Evolutionary conservation across 2,888 invertebrate species (phyloP).

Genomic region (Galeopsomyia nigrocyanea): DNA sequence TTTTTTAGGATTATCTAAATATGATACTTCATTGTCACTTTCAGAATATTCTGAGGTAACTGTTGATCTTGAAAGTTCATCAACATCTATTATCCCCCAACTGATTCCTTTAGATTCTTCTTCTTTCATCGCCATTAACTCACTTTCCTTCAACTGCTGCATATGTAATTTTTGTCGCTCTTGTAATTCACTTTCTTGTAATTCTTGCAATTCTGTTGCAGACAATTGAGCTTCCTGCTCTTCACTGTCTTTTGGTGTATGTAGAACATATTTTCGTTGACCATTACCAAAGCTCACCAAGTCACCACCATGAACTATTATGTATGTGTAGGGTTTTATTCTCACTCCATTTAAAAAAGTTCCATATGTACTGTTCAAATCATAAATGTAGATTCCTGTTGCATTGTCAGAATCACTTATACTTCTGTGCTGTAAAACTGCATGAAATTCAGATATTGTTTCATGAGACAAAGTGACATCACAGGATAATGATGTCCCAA

Average conservation of each 20-base stretch:
- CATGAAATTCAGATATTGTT: slow-evolving; percentile 92
- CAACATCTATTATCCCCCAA: slow-evolving; percentile 97
- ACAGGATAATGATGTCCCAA: slow-evolving; percentile 86
- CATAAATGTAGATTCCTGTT: slow-evolving; percentile 91
- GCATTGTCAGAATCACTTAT: slow-evolving; percentile 70
- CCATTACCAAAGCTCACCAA: slow-evolving; percentile 94
- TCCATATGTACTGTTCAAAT: slow-evolving; percentile 94
- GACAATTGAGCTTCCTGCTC: slow-evolving; percentile 88
- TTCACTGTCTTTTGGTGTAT: slow-evolving; percentile 88
- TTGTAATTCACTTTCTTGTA: slow-evolving; percentile 59
- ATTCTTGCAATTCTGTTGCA: slow-evolving; percentile 79
- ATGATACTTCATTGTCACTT: slow-evolving; percentile 88
- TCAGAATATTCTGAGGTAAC: slow-evolving; percentile 85
- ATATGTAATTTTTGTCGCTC: slow-evolving; percentile 66
- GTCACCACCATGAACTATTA: slow-evolving; percentile 87
- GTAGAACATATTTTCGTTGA: slow-evolving; percentile 82
- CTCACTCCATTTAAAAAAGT: slow-evolving; percentile 90
- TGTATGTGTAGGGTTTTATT: slow-evolving; percentile 81
- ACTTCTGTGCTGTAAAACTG: slow-evolving; percentile 88
- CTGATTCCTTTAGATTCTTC: slow-evolving; percentile 76
- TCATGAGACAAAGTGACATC: slow-evolving; percentile 92
- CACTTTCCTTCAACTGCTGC: slow-evolving; percentile 70
- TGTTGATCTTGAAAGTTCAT: slow-evolving; percentile 83
- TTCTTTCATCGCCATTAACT: slow-evolving; percentile 70
- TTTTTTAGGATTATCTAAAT: slow-evolving; percentile 95